phyloP scores from a whole-genome alignment of 2,797 vertebrate species.

The Dallia pectoralis region DNA sequence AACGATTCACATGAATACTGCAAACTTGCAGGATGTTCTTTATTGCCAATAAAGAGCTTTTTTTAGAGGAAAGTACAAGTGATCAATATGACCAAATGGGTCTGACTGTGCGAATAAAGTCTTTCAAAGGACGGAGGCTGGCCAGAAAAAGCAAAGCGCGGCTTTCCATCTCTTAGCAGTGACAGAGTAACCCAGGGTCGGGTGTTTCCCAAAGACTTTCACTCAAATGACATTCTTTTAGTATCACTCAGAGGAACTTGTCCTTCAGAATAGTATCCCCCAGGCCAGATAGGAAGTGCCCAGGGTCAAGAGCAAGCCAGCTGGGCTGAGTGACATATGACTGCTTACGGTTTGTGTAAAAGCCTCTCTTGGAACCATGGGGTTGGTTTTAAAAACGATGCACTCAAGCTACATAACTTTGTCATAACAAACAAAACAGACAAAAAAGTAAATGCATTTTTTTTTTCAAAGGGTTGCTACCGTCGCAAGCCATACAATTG shows the following conservation, averaged over 20 bases:
- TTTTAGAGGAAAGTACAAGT: background rate
- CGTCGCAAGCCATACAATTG: too few species aligned
- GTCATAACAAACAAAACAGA: too few species aligned
- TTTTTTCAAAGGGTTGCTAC: too few species aligned
- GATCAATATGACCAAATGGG: slow-evolving; percentile 39
- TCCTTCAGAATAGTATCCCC: slow-evolving; percentile 19
- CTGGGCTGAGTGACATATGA: too few species aligned
- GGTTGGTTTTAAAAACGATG: too few species aligned
- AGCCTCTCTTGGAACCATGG: too few species aligned
- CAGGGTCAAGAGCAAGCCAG: slow-evolving; percentile 10
- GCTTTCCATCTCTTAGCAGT: background rate
- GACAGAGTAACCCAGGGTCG: slow-evolving; percentile 45
- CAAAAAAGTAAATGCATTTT: too few species aligned
- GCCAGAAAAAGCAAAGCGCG: background rate
- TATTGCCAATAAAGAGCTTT: background rate
- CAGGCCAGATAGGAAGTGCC: slow-evolving; percentile 45
- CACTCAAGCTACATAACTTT: too few species aligned
- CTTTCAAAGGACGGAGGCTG: slow-evolving; percentile 34
- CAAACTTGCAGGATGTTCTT: slow-evolving; percentile 20
- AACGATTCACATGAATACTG: slow-evolving; percentile 29
- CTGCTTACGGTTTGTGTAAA: too few species aligned
- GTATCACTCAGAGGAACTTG: slow-evolving; percentile 17
- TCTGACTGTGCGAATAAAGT: slow-evolving; percentile 39
- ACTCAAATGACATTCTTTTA: slow-evolving; percentile 43
- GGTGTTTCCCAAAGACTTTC: slow-evolving; percentile 51